A percentile compares a stretch with the other conserved stretches of the same genome.
These are phyloP conservation scores for Strongylocentrotus purpuratus DNA, from an alignment of 35 echinoderm and acorn worm genomes.

Conservation along the genomic window DNA sequence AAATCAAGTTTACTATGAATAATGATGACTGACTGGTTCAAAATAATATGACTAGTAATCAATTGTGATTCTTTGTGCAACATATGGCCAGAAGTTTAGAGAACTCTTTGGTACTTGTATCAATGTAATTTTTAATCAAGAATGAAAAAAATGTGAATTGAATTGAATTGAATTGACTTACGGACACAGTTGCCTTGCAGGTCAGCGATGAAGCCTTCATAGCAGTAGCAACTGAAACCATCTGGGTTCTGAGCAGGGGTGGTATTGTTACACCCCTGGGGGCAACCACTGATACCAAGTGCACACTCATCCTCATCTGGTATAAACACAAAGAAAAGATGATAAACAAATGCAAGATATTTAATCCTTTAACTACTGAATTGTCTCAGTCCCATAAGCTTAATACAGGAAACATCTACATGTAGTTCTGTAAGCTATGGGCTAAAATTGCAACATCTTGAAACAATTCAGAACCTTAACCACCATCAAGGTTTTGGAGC, in stretches of 20 bases:
- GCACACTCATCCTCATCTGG: constrained; percentile 81
- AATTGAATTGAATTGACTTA: too few species aligned
- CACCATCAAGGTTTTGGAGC: not conserved
- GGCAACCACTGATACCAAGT: constrained; percentile 55
- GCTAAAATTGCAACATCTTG: not conserved
- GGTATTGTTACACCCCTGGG: constrained; percentile 83
- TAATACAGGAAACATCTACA: too few species aligned
- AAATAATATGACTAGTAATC: too few species aligned
- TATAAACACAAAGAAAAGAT: constrained; percentile 19
- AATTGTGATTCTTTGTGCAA: not conserved
- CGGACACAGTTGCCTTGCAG: constrained; percentile 32
- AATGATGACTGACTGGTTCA: too few species aligned
- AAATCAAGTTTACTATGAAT: too few species aligned
- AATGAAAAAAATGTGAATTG: too few species aligned
- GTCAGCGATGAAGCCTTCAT: constrained; percentile 63
- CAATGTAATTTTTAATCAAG: too few species aligned
- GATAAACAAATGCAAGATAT: too few species aligned
- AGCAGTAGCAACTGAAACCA: constrained; percentile 69
- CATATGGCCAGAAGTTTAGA: not conserved
- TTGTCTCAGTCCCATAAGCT: too few species aligned
- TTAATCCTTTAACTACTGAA: too few species aligned
- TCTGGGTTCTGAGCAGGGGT: constrained; percentile 9
- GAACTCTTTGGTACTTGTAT: not conserved
- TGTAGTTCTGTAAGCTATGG: too few species aligned
- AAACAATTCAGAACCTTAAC: too few species aligned